A percentile compares a stretch with the other conserved stretches of the same genome.
Evolutionary conservation across 1,140 invertebrate species (phyloP).

Genomic region (Odontomachus brunneus): DNA sequence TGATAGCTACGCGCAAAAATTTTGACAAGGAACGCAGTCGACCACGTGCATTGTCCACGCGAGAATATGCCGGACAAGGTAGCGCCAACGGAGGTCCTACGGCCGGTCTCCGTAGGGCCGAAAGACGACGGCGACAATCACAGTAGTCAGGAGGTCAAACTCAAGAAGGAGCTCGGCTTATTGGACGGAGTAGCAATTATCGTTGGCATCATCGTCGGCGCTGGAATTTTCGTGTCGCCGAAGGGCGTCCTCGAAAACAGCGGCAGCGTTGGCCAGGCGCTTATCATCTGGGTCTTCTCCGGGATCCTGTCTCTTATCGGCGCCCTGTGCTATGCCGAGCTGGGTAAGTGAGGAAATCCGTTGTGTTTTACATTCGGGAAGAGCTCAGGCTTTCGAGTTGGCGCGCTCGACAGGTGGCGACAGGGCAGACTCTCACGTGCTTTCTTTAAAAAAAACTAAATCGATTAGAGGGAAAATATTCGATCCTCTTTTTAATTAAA

Average conservation of each 20-base stretch:
- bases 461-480: background rate
- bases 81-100: constrained; percentile 61
- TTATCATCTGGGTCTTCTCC: constrained; percentile 95
- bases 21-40: background rate
- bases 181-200: constrained; percentile 95
- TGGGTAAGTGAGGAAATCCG: constrained; percentile 86
- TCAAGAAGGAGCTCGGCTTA: constrained; percentile 93
- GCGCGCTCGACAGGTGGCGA: background rate
- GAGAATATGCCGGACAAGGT: constrained; percentile 69
- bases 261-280: constrained; percentile 93
- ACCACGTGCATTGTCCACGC: background rate
- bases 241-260: constrained; percentile 96
- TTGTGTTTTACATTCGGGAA: too few species aligned
- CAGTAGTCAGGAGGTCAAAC: constrained; percentile 85
- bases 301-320: constrained; percentile 95
- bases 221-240: constrained; percentile 98
- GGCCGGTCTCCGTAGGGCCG: background rate
- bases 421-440: background rate
- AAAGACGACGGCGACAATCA: constrained; percentile 73
- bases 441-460: background rate
- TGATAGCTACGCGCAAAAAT: background rate
- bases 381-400: background rate
- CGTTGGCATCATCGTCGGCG: constrained; percentile 95
- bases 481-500: too few species aligned
- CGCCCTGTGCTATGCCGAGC: constrained; percentile 97